Evolutionary conservation across 2,113 vertebrate genomes (phyloP), one percentile per base, ranked within the genome.

Genomic region (Collichthys lucidus): DNA sequence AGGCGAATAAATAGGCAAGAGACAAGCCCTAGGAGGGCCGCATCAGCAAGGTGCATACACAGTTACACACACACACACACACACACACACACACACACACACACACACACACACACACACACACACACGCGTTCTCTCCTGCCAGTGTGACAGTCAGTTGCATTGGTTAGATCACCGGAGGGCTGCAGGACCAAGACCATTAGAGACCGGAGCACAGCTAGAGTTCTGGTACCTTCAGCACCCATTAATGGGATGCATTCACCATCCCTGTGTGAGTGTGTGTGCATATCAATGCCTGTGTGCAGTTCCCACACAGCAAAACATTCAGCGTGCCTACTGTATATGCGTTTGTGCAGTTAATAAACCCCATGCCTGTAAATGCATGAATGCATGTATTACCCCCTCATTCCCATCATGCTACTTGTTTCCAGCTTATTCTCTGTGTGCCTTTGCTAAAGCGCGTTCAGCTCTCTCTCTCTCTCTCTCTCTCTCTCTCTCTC

Each of bases 191-290:
- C 64, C 26, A 14, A 77, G 79, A 70, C 79, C 87, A 92, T 93
- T 90, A 91, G 67, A 75, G 86, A 61, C 24, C 8, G 71, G 35
- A 83, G 66, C 78, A 71, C 88, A 85, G 74, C 62, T 79, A 74
- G 74, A 76, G 83, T 56, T 67, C 74, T 81, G 79, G 47, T 50
- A 60, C 75, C 86, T 74, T 73, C 77, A 77, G 57, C 77, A 72
- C 6, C 67, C 81, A 84, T 68, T 88, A 92, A 83, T 93, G 85
- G 79, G 80, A 83, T 79, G 81, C 53, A 71, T 69, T 76, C 68
- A 29, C 69, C 42, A 29, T 66, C 56, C 20, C 26, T 44, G 17
- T 29, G 24, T 40, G 35, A 8, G 35, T 40, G 35, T 40, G 35
- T 76, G 46, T 9, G 19, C 47, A 40, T 65, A 40, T 81, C 24